A percentile compares a stretch with the other conserved stretches of the same genome.
phyloP scores from a whole-genome alignment of 2,113 vertebrate species.

The Brevimyrus niger region DNA sequence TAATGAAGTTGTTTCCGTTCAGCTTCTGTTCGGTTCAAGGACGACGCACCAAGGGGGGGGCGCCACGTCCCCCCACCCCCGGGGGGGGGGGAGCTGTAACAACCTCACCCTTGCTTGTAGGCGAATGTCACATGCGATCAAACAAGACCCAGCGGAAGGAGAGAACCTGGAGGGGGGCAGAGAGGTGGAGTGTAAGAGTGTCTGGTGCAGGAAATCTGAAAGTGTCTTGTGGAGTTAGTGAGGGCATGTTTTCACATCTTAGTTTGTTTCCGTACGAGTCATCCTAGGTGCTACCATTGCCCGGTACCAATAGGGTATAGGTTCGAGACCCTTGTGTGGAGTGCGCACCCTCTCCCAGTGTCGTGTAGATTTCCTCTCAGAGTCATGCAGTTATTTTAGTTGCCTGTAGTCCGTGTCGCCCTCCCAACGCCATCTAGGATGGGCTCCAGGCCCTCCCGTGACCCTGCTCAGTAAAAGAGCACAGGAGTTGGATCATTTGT shows the following conservation, averaged over 20 bases:
- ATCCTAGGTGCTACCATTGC: neutral
- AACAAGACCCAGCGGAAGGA: neutral
- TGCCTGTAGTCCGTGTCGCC: neutral
- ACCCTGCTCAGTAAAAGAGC: neutral
- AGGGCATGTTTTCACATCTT: neutral
- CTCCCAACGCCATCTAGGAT: neutral
- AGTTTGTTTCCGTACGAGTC: neutral
- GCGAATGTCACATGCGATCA: neutral
- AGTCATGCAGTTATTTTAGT: neutral
- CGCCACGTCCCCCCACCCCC: neutral
- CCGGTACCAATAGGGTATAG: neutral
- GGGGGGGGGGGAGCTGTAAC: neutral
- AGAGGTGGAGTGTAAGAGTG: neutral
- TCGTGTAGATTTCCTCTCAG: neutral
- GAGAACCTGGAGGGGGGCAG: neutral
- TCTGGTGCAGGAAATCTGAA: neutral
- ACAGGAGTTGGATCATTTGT: neutral
- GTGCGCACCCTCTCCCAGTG: neutral
- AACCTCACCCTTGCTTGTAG: neutral
- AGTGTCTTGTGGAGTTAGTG: neutral
- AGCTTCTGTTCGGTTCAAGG: neutral
- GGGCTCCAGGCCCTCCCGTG: neutral
- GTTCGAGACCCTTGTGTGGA: neutral
- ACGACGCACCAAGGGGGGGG: neutral
- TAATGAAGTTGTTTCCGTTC: constrained; percentile 17